These are phyloP conservation scores for Dinomys branickii DNA, from an alignment of 2,113 vertebrate genomes.

Conservation along the genomic window DNA sequence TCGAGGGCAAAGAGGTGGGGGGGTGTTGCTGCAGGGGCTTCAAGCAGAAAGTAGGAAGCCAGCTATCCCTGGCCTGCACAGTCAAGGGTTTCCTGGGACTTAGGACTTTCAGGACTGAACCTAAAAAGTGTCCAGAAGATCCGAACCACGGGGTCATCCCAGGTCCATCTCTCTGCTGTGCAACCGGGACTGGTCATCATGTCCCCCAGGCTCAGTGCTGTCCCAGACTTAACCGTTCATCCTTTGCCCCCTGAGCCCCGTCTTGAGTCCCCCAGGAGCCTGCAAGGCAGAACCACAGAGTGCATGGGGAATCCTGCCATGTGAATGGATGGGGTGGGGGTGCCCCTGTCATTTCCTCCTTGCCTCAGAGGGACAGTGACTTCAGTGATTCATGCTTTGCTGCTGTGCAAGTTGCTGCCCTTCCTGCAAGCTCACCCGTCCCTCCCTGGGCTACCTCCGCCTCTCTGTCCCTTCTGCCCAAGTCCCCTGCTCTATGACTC, in stretches of 20 bases:
- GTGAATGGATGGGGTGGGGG: background rate
- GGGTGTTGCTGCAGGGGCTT: background rate
- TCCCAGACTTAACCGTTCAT: background rate
- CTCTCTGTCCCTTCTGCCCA: background rate
- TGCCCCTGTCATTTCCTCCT: background rate
- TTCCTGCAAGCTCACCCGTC: background rate
- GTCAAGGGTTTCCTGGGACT: background rate
- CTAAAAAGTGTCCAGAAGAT: background rate
- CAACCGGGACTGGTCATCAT: rapidly evolving
- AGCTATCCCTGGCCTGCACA: background rate
- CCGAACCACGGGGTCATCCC: background rate
- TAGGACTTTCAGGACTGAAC: background rate
- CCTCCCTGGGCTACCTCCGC: background rate
- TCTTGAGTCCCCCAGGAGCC: background rate
- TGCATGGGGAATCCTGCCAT: rapidly evolving
- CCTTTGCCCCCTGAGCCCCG: background rate
- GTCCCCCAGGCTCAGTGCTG: background rate
- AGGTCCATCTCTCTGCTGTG: background rate
- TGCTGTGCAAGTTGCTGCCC: background rate
- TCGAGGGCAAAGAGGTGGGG: background rate
- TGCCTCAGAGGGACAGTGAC: rapidly evolving
- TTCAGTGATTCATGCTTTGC: background rate
- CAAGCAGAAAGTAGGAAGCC: too few species aligned
- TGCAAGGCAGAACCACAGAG: background rate
- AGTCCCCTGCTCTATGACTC: background rate